A percentile compares a stretch with the other conserved stretches of the same genome.
Evolutionary conservation across 2,113 vertebrate species (phyloP).

Genomic region (Elephas maximus): DNA sequence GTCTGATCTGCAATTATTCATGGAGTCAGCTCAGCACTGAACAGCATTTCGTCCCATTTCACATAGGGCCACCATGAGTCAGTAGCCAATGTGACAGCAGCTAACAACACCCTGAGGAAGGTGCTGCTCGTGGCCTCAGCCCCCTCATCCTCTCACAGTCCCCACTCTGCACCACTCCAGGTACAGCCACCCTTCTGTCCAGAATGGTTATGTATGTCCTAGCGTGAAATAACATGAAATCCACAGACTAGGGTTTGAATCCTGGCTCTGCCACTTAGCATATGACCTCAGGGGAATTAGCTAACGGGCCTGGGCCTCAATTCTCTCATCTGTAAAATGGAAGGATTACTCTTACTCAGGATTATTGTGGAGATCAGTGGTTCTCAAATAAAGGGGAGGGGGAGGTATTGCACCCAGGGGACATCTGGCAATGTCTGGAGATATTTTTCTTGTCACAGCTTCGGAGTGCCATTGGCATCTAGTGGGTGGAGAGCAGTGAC

Average conservation of each 20-base stretch:
- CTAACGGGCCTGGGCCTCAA: not conserved
- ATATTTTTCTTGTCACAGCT: not conserved
- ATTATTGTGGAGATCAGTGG: not conserved
- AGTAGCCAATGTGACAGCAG: not conserved
- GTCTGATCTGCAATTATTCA: not conserved
- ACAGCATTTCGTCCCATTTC: too few species aligned
- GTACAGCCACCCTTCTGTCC: not conserved
- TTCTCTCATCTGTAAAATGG: slow-evolving; percentile 17
- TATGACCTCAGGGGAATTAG: not conserved
- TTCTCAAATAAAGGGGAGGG: not conserved
- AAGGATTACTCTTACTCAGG: not conserved
- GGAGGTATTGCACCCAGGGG: not conserved
- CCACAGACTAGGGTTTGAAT: not conserved
- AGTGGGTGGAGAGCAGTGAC: not conserved
- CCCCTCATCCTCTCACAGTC: accelerated
- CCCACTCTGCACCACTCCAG: not conserved
- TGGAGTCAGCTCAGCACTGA: not conserved
- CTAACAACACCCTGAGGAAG: not conserved
- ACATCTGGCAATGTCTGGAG: not conserved
- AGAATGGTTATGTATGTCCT: accelerated
- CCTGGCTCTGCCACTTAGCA: not conserved
- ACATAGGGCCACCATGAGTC: not conserved
- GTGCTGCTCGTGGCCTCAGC: not conserved
- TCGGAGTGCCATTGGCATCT: not conserved
- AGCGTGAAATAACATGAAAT: not conserved